Base-by-base conservation (phyloP, 1,140 invertebrate genomes). In the Zophobas atratus region DNA sequence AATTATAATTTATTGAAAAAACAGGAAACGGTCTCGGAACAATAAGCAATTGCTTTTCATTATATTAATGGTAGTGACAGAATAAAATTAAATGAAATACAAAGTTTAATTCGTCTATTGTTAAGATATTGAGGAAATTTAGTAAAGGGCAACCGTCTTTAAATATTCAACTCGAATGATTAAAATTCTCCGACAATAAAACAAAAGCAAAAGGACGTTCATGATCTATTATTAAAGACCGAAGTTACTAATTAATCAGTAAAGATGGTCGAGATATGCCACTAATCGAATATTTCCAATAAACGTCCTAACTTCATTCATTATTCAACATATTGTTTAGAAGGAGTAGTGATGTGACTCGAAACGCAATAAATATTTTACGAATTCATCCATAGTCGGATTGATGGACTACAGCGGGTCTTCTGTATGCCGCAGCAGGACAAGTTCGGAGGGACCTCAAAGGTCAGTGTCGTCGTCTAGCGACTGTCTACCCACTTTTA, bases 401-500 rank as follows among this genome's bases (percentile, higher is more conserved):
- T 8, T 6, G 41, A 5, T 67, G 2, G 1, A 32, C 39, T 67
- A 4, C 8, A 35, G 32, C 35, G 34, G 35, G 35, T 34, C 2
- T 34, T 34, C 33, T 1, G 33, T 43, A 36, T 32, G 60, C 60
- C 60, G 60, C 60, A 67, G 32, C 60, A 67, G 60, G 70, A 73
- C 70, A 73, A 73, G 70, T 73, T 73, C 43, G 55, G 49, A 73
- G 71, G 39, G 56, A 35, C 55, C 49, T 56, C 49, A 35, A 49
- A 73, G 71, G 71, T 73, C 71, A 73, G 71, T 73, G 71, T 73
- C 71, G 56, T 51, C 51, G 71, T 73, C 71, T 73, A 73, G 33
- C 71, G 49, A 56, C 49, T 20, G 71, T 73, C 71, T 73, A 73
- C 43, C 2, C 8, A 73, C 39, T 43, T 67, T 67, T 67, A 67